A percentile compares a stretch with the other conserved stretches of the same genome.
These are phyloP conservation scores for Caerostris extrusa DNA, from an alignment of 1,140 invertebrate species.

Conservation along the genomic window DNA sequence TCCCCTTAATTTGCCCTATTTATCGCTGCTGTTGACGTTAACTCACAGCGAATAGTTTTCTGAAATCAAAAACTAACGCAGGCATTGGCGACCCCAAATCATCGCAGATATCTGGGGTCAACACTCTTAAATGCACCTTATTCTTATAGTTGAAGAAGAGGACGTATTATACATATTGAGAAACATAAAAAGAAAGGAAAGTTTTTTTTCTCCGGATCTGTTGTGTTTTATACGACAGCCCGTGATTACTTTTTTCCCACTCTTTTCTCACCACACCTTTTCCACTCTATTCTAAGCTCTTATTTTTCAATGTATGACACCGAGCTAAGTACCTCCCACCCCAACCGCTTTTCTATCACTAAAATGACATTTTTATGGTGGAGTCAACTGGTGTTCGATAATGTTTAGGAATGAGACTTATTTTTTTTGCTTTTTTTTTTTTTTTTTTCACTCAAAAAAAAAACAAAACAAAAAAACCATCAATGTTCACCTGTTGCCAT, in stretches of 20 bases:
- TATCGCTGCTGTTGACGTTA: too few species aligned
- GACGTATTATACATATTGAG: slow-evolving; percentile 46
- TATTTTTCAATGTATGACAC: background rate
- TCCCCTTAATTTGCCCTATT: too few species aligned
- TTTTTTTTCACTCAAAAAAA: too few species aligned
- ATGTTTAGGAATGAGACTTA: background rate
- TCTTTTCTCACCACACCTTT: background rate
- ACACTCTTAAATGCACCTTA: slow-evolving; percentile 5
- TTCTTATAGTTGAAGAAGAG: slow-evolving; percentile 21
- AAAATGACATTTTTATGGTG: slow-evolving; percentile 31
- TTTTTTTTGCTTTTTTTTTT: background rate
- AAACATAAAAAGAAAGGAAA: slow-evolving; percentile 44
- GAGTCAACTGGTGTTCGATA: background rate
- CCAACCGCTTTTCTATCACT: background rate
- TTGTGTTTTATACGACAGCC: slow-evolving; percentile 67
- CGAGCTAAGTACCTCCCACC: background rate
- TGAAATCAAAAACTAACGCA: background rate
- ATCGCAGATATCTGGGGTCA: background rate
- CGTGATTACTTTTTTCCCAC: background rate
- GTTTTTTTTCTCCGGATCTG: background rate
- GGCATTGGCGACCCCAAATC: background rate
- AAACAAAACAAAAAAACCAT: background rate
- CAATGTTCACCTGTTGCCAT: background rate
- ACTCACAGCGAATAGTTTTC: background rate
- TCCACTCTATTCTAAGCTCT: background rate